Evolutionary conservation across 23 tunicate genomes (phyloP).

Genomic region (Halocynthia aurantium): DNA sequence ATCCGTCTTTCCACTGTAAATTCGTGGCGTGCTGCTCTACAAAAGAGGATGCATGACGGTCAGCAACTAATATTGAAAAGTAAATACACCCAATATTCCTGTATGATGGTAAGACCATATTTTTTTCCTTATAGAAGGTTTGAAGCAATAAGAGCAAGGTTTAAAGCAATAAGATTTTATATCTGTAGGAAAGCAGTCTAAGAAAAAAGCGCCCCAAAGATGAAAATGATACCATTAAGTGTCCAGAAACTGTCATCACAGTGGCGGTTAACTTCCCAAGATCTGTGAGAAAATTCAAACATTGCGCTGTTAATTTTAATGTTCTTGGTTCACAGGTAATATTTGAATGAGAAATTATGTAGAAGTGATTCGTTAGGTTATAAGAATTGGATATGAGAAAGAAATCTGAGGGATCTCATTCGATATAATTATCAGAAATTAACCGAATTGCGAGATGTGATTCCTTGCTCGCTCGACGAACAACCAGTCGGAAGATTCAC

Average conservation of each 20-base stretch:
- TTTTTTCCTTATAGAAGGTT: background rate
- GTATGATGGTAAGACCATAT: slow-evolving; percentile 43
- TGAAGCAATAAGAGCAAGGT: background rate
- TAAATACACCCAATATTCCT: slow-evolving; percentile 60
- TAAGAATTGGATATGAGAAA: too few species aligned
- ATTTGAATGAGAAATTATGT: too few species aligned
- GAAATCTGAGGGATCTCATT: background rate
- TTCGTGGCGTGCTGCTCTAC: slow-evolving; percentile 14
- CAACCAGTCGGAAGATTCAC: slow-evolving; percentile 64
- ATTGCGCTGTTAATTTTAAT: slow-evolving; percentile 35
- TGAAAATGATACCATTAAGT: slow-evolving; percentile 38
- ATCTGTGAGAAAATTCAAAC: slow-evolving; percentile 28
- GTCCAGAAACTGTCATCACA: slow-evolving; percentile 54
- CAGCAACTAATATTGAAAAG: slow-evolving; percentile 19
- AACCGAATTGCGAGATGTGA: slow-evolving; percentile 67
- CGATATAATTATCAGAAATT: slow-evolving; percentile 29
- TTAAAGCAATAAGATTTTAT: slow-evolving; percentile 1
- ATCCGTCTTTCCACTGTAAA: slow-evolving; percentile 39
- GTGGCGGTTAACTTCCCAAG: slow-evolving; percentile 51
- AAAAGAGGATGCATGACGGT: background rate
- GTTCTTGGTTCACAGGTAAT: slow-evolving; percentile 81
- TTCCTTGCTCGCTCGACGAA: slow-evolving; percentile 62
- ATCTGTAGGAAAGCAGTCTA: slow-evolving; percentile 12
- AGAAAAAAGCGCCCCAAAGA: slow-evolving; percentile 20
- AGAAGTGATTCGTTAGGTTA: background rate